Evolutionary conservation across 2,797 vertebrate genomes (phyloP).

Genomic region (Eospalax fontanierii): DNA sequence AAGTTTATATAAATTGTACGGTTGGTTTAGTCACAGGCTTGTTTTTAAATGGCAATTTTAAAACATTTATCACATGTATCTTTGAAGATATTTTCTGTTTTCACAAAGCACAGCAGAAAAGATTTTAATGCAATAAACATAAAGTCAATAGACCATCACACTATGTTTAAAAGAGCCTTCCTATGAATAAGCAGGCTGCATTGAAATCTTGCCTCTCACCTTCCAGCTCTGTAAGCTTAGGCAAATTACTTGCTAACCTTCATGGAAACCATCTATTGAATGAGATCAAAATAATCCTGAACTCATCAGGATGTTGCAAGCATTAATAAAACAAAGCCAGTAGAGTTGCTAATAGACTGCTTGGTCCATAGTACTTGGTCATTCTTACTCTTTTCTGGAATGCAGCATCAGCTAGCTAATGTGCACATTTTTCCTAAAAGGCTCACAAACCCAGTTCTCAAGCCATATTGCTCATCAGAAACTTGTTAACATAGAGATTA

Average conservation of each 20-base stretch:
- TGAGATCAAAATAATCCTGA: slow-evolving; percentile 54
- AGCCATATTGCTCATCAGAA: slow-evolving; percentile 13
- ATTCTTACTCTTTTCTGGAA: background rate
- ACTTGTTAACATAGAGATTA: background rate
- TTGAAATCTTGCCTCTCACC: slow-evolving; percentile 45
- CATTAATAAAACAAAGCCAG: slow-evolving; percentile 22
- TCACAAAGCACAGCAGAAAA: slow-evolving; percentile 74
- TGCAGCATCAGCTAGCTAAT: background rate
- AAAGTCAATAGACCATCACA: slow-evolving; percentile 84
- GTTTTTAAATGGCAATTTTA: slow-evolving; percentile 75
- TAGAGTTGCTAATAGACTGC: background rate
- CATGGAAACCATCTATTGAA: slow-evolving; percentile 3
- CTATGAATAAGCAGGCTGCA: slow-evolving; percentile 20
- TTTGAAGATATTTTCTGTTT: slow-evolving; percentile 78
- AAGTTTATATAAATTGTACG: slow-evolving; percentile 78
- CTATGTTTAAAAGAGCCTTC: slow-evolving; percentile 76
- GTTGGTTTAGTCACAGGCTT: slow-evolving; percentile 76
- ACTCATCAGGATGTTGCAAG: background rate
- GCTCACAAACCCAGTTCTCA: background rate
- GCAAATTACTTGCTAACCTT: slow-evolving; percentile 26
- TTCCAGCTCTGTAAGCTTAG: slow-evolving; percentile 41
- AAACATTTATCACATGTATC: slow-evolving; percentile 75
- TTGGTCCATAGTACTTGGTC: background rate
- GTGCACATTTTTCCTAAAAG: background rate
- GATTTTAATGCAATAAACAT: slow-evolving; percentile 70